Evolutionary conservation across 1,140 invertebrate genomes (phyloP).

Genomic region (Medauroidea extradentata): DNA sequence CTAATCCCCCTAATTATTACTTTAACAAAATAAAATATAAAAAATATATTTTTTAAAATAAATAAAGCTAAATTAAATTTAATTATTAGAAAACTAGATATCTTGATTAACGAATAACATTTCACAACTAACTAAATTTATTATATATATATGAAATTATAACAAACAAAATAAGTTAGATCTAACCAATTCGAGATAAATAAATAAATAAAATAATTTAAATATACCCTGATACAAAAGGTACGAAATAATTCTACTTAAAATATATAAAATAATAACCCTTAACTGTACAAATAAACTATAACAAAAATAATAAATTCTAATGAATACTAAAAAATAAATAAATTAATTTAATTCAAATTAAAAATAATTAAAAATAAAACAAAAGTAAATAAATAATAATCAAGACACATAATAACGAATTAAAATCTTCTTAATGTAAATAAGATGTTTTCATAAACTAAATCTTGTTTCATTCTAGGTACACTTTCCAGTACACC

Average conservation of each 20-base stretch:
- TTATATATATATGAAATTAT: constrained; percentile 52
- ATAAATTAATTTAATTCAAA: constrained; percentile 28
- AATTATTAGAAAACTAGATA: constrained; percentile 61
- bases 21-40: constrained; percentile 46
- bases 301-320: constrained; percentile 44
- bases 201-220: constrained; percentile 44
- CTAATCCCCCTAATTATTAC: constrained; percentile 39
- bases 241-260: constrained; percentile 54
- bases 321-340: constrained; percentile 43
- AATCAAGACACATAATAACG: constrained; percentile 38
- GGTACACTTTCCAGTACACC: constrained; percentile 60
- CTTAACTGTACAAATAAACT: constrained; percentile 46
- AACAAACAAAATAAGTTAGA: constrained; percentile 46
- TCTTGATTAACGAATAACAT: constrained; percentile 55
- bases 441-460: constrained; percentile 49
- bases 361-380: constrained; percentile 39
- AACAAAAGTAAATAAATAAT: constrained; percentile 35
- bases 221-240: constrained; percentile 62
- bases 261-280: too few species aligned
- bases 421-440: constrained; percentile 51
- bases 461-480: constrained; percentile 51
- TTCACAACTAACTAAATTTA: constrained; percentile 54
- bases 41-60: constrained; percentile 41
- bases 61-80: constrained; percentile 51
- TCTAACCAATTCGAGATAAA: constrained; percentile 52